Conservation (phyloP, 1,140 invertebrate species). For the Rhagoletis zephyria region DNA sequence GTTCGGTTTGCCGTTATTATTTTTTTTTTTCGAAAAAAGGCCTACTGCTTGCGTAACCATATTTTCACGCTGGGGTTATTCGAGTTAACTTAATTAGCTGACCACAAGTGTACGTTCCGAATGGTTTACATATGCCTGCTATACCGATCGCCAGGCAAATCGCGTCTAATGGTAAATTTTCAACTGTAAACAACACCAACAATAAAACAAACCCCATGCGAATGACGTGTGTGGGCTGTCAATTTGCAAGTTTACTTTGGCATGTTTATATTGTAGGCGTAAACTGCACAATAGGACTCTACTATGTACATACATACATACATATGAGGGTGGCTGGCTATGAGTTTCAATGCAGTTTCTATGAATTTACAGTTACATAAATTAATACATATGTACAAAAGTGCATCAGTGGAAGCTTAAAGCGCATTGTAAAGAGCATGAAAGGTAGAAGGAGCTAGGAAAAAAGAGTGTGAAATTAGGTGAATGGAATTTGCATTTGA, state of each 20-base stretch:
- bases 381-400: too few relatives aligned
- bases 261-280: slow-evolving; percentile 25
- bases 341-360: slow-evolving; percentile 16
- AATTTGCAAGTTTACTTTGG: slow-evolving; percentile 35
- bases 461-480: background rate
- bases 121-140: too few relatives aligned
- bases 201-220: background rate
- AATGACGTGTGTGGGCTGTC: slow-evolving; percentile 28
- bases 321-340: background rate
- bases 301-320: too few relatives aligned
- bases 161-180: background rate
- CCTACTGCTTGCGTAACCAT: too few relatives aligned
- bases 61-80: too few relatives aligned
- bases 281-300: background rate
- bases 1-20: too few relatives aligned
- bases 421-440: background rate
- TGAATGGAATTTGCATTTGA: slow-evolving; percentile 7
- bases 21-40: too few relatives aligned
- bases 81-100: too few relatives aligned
- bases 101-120: too few relatives aligned
- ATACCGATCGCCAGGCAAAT: background rate
- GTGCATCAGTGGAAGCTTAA: background rate
- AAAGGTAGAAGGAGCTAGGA: background rate
- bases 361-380: slow-evolving; percentile 16
- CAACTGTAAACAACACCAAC: background rate